Evolutionary conservation across 2,888 invertebrate genomes (phyloP), one percentile per base, ranked within the genome.

Genomic region (Syrphus vitripennis): DNA sequence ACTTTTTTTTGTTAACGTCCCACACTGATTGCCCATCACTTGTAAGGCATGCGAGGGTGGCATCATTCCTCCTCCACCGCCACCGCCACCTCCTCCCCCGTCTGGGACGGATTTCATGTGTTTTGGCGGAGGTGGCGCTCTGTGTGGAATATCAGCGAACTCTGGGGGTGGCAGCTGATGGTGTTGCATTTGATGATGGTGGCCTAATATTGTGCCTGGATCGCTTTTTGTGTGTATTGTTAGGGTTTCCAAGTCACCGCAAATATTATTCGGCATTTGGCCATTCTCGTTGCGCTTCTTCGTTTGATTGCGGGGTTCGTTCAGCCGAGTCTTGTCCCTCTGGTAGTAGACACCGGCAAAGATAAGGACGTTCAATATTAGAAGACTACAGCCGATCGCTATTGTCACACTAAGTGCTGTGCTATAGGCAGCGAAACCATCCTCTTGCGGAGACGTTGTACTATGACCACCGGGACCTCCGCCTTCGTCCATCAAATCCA

Each of bases 291-390:
- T 96, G 42, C 96, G 94, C 90, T 97, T 94, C 90, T 97, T 95
- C 69, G 94, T 93, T 81, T 92, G 92, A 0, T 90, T 88, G 76
- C 93, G 89, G 9, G 93, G 92, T 90, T 94, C 94, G 93, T 95
- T 93, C 93, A 96, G 95, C 88, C 96, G 94, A 86, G 96, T 96
- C 91, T 97, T 97, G 90, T 97, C 97, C 71, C 97, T 94, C 90
- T 98, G 98, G 91, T 98, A 98, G 91, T 98, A 98, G 0, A 98
- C 97, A 4, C 97, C 98, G 71, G 98, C 98, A 91, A 98, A 98
- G 90, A 98, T 97, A 31, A 98, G 93, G 57, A 98, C 97, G 91
- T 98, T 98, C 4, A 98, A 93, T 89, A 98, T 97, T 24, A 98
- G 94, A 80, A 98, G 93, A 4, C 97, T 97, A 90, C 98, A 98